Evolutionary conservation across 2,113 vertebrate genomes (phyloP).

Genomic region (Neolamprologus kungweensis): DNA sequence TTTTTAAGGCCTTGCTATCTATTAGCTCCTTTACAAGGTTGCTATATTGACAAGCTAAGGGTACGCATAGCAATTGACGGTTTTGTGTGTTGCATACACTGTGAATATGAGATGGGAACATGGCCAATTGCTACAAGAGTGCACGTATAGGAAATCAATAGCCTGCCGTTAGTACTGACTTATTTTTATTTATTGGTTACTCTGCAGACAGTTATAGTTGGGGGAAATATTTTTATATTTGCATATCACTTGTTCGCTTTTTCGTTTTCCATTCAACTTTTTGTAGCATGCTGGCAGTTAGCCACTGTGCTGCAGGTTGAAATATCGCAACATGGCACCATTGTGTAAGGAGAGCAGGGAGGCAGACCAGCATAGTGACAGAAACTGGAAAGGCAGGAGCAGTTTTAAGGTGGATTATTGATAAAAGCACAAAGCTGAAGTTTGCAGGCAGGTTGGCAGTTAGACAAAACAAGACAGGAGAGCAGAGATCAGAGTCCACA

Average conservation of each 20-base stretch:
- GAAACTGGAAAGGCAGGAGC: not conserved
- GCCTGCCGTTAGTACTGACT: not conserved
- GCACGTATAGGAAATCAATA: conserved; percentile 54
- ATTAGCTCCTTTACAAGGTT: conserved; percentile 59
- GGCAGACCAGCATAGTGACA: not conserved
- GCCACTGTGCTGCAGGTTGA: not conserved
- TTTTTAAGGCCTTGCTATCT: conserved; percentile 52
- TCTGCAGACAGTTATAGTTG: not conserved
- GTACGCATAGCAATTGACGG: conserved; percentile 43
- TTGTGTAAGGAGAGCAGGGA: not conserved
- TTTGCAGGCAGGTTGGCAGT: not conserved
- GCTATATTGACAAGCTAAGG: conserved; percentile 53
- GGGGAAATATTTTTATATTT: not conserved
- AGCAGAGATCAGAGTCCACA: not conserved
- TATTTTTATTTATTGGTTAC: conserved; percentile 3
- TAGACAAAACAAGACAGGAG: not conserved
- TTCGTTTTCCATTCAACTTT: not conserved
- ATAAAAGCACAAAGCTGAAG: not conserved
- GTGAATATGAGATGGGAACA: conserved; percentile 50
- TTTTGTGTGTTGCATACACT: conserved; percentile 34
- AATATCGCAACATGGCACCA: not conserved
- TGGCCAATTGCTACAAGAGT: conserved; percentile 2
- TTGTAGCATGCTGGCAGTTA: not conserved
- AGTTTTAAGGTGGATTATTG: not conserved
- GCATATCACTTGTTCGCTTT: not conserved